Percentiles rank a stretch among this genome's conserved stretches.
phyloP scores from a whole-genome alignment of 2,888 invertebrate species.

The Beris chalybata region DNA sequence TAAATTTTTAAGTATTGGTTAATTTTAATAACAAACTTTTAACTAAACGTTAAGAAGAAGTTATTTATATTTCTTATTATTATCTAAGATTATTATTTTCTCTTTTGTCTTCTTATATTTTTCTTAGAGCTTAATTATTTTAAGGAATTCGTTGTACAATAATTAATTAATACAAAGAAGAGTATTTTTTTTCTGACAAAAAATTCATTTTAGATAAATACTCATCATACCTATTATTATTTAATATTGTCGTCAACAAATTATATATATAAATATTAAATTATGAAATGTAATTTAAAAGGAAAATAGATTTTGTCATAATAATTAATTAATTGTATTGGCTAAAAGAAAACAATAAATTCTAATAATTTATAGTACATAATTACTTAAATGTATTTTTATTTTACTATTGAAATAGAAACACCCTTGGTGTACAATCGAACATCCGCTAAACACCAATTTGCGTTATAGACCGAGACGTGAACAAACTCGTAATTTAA shows the following conservation, averaged over 20 bases:
- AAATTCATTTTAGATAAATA: too few relatives aligned
- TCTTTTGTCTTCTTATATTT: not conserved
- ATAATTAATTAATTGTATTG: conserved; percentile 12
- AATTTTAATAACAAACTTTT: too few relatives aligned
- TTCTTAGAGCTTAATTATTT: conserved; percentile 8
- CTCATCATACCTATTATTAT: conserved; percentile 15
- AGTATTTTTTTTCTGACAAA: too few relatives aligned
- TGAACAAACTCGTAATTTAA: too few relatives aligned
- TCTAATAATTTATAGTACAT: conserved; percentile 24
- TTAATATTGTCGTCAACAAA: conserved; percentile 23
- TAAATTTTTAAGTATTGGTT: conserved; percentile 5
- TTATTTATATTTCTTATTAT: too few relatives aligned
- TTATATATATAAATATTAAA: conserved; percentile 29
- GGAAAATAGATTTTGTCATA: conserved; percentile 21
- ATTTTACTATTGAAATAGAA: too few relatives aligned
- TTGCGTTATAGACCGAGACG: too few relatives aligned
- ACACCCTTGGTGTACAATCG: too few relatives aligned
- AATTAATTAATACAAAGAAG: conserved; percentile 3
- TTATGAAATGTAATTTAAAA: conserved; percentile 15
- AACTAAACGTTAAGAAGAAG: too few relatives aligned
- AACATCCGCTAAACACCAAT: too few relatives aligned
- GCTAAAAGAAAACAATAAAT: conserved; percentile 25
- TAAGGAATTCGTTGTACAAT: conserved; percentile 26
- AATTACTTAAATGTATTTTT: not conserved
- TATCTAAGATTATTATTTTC: not conserved